A percentile compares a stretch with the other conserved stretches of the same genome.
Evolutionary conservation across 2,888 invertebrate species (phyloP).

Genomic region (Pyrocoelia pectoralis): DNA sequence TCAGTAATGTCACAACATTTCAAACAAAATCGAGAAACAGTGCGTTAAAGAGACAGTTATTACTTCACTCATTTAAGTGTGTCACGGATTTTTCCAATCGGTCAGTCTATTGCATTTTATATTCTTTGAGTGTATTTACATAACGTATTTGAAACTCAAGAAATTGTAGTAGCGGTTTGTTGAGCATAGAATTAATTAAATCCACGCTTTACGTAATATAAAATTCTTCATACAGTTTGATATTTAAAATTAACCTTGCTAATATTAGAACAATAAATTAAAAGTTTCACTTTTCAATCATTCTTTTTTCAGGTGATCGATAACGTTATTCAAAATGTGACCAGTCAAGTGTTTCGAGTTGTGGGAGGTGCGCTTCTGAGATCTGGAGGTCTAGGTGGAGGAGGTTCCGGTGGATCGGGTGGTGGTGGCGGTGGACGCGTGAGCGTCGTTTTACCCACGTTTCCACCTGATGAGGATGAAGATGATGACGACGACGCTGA

Average conservation of each 20-base stretch:
- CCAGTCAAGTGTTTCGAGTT: conserved; percentile 75
- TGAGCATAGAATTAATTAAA: background rate
- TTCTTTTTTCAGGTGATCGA: conserved; percentile 68
- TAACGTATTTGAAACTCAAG: background rate
- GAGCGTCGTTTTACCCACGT: conserved; percentile 72
- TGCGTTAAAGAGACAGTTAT: background rate
- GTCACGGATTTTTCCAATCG: conserved; percentile 6
- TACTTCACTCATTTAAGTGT: conserved; percentile 3
- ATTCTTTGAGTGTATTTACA: background rate
- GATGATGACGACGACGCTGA: conserved; percentile 63
- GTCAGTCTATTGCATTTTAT: too few species aligned
- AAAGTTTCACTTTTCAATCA: background rate
- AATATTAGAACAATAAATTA: background rate
- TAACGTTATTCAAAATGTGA: conserved; percentile 78
- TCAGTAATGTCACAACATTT: too few species aligned
- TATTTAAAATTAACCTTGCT: background rate
- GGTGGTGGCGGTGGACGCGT: conserved; percentile 64
- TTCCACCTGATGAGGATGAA: conserved; percentile 72
- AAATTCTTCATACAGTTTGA: background rate
- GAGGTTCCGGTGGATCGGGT: conserved; percentile 56
- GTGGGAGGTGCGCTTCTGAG: conserved; percentile 78
- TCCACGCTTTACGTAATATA: background rate
- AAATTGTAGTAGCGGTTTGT: background rate
- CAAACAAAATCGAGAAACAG: background rate
- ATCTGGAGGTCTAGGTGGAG: conserved; percentile 65